Conservation (phyloP, 2,797 vertebrate genomes). For the Adrianichthys oophorus region DNA sequence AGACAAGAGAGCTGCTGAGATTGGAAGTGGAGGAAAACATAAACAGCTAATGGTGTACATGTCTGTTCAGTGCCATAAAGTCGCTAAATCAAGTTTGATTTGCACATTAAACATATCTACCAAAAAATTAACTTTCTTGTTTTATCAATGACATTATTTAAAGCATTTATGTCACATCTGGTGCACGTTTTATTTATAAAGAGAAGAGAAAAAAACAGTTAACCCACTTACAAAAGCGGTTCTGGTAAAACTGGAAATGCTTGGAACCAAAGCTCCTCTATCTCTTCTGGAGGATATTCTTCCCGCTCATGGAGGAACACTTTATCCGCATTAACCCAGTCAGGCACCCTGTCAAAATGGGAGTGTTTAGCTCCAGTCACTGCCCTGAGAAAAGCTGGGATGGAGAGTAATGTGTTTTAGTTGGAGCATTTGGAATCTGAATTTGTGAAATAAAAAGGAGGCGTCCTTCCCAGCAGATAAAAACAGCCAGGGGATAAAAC, state of each 20-base stretch:
- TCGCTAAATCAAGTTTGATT: too few species aligned
- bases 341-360: slow-evolving; percentile 11
- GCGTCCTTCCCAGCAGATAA: slow-evolving; percentile 17
- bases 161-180: too few species aligned
- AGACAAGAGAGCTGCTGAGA: slow-evolving; percentile 10
- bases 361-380: slow-evolving; percentile 11
- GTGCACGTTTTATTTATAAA: too few species aligned
- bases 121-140: too few species aligned
- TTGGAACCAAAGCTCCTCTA: slow-evolving; percentile 22
- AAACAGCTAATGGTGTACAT: not conserved
- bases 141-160: too few species aligned
- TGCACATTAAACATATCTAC: too few species aligned
- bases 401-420: slow-evolving; percentile 42
- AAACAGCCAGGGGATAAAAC: slow-evolving; percentile 2
- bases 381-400: slow-evolving; percentile 24
- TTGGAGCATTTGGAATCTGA: slow-evolving; percentile 34
- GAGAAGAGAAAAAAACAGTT: slow-evolving; percentile 4
- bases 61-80: slow-evolving; percentile 9
- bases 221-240: not conserved
- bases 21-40: slow-evolving; percentile 2
- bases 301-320: slow-evolving; percentile 10
- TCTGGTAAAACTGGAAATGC: slow-evolving; percentile 20
- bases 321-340: slow-evolving; percentile 7
- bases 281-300: slow-evolving; percentile 11
- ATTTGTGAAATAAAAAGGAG: slow-evolving; percentile 41